Percentiles rank a stretch among this genome's conserved stretches.
These are phyloP conservation scores for Xiphydria camelus DNA, from an alignment of 2,888 invertebrate species.

Conservation along the genomic window DNA sequence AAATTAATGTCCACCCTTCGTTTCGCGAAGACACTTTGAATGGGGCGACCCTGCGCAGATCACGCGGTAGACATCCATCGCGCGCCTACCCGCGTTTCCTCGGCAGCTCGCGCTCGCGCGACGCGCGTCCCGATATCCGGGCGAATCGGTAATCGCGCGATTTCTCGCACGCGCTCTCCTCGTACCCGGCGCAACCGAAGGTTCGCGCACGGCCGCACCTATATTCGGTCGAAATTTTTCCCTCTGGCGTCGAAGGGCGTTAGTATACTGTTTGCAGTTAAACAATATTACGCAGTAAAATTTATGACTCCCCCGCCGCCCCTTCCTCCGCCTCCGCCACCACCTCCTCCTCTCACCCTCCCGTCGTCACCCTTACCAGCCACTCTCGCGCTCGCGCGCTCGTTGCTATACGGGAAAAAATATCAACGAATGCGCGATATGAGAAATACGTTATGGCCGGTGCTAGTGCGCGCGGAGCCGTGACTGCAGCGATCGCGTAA, in stretches of 20 bases:
- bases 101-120: too few species aligned
- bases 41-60: too few species aligned
- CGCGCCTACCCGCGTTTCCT: too few species aligned
- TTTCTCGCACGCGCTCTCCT: too few species aligned
- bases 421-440: constrained; percentile 48
- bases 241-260: constrained; percentile 31
- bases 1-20: too few species aligned
- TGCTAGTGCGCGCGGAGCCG: constrained; percentile 20
- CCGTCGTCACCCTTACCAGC: neutral
- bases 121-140: too few species aligned
- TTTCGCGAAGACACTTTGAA: too few species aligned
- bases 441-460: constrained; percentile 53
- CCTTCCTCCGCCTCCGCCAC: constrained; percentile 18
- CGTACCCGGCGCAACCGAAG: too few species aligned
- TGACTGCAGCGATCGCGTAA: neutral
- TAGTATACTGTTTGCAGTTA: constrained; percentile 54
- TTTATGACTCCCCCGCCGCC: constrained; percentile 41
- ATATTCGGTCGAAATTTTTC: constrained; percentile 34
- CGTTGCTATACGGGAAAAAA: constrained; percentile 24
- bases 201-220: too few species aligned
- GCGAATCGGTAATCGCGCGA: too few species aligned
- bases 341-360: constrained; percentile 17
- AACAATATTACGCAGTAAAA: constrained; percentile 56
- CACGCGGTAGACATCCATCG: too few species aligned
- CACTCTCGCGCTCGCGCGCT: neutral